Evolutionary conservation across 1,140 invertebrate species (phyloP), one percentile per base, ranked within the genome.

Genomic region (Planococcus citri): DNA sequence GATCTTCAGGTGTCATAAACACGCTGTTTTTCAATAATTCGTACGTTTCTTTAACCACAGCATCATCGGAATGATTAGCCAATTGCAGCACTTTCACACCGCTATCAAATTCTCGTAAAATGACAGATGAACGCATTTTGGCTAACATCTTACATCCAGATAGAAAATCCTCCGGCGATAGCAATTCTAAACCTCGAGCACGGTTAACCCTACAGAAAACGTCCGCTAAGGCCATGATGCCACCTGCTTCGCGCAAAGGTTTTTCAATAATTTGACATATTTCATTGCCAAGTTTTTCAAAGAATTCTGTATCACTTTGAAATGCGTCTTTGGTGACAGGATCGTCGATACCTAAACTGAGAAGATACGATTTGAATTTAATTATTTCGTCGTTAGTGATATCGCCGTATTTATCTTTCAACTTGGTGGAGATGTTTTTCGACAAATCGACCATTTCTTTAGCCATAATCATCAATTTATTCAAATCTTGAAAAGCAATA

Each of bases 361-460:
- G 84, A 41, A 99, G 80, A 77, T 98, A 96, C 0, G 94, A 91
- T 78, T 98, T 97, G 75, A 99, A 98, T 73, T 87, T 85, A 17
- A 97, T 84, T 9, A 95, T 98, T 82, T 99, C 97, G 83, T 98
- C 96, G 78, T 97, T 94, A 12, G 93, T 95, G 72, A 97, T 94
- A 76, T 95, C 92, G 27, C 94, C 95, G 83, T 97, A 92, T 76
- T 90, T 92, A 74, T 96, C 92, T 83, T 89, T 85, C 74, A 98
- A 94, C 85, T 95, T 96, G 70, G 85, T 85, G 41, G 95, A 94
- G 76, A 99, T 97, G 71, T 83, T 90, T 77, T 93, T 94, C 0
- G 94, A 93, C 73, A 98, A 81, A 1, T 82, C 78, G 21, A 98
- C 95, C 96, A 98, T 99, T 72, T 98, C 95, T 81, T 97, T 93